A percentile compares a stretch with the other conserved stretches of the same genome.
phyloP scores from a whole-genome alignment of 2,113 vertebrate genomes.

The Naja naja region DNA sequence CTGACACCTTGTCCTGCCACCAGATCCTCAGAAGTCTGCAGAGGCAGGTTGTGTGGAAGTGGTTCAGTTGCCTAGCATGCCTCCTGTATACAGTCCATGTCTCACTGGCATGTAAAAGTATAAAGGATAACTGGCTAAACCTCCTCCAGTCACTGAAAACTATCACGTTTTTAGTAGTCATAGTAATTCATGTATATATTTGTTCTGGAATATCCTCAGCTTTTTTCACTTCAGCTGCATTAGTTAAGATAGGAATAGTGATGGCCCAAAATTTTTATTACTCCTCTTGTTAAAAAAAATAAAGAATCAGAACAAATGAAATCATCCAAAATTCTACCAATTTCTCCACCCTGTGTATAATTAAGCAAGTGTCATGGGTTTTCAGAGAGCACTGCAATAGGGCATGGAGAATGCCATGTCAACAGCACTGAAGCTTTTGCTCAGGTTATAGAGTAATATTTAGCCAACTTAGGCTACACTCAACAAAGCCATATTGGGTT shows the following conservation, averaged over 20 bases:
- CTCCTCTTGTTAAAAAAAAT: neutral
- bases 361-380: neutral
- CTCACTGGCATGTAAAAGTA: neutral
- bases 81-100: too few species aligned
- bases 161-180: neutral
- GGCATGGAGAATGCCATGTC: neutral
- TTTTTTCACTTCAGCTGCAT: neutral
- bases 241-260: neutral
- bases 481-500: neutral
- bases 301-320: neutral
- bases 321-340: neutral
- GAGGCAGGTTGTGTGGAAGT: too few species aligned
- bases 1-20: too few species aligned
- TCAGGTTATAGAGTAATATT: neutral
- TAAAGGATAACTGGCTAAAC: neutral
- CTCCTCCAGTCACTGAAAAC: neutral
- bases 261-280: neutral
- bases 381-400: neutral
- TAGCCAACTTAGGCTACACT: neutral
- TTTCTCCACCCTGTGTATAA: neutral
- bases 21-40: too few species aligned
- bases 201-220: neutral
- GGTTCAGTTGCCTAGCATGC: too few species aligned
- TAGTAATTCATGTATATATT: neutral
- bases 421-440: neutral